These are phyloP conservation scores for Neoaliturus tenellus DNA, from an alignment of 2,888 invertebrate genomes.

Conservation along the genomic window DNA sequence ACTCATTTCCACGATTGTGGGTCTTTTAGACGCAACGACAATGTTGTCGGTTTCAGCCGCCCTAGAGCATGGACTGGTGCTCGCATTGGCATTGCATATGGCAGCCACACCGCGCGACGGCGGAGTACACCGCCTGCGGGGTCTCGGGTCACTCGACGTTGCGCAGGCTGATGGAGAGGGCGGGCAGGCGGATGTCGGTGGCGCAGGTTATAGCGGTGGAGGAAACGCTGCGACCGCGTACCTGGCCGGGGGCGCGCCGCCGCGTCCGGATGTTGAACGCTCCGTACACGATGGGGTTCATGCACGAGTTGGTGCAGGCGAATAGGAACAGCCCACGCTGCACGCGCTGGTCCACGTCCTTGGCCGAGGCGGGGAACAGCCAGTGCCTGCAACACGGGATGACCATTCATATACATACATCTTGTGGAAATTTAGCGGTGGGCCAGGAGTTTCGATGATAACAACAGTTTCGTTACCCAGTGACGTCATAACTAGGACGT, in stretches of 20 bases:
- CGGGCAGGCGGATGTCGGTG: conserved; percentile 63
- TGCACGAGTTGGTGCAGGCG: conserved; percentile 97
- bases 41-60: no score
- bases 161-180: conserved; percentile 60
- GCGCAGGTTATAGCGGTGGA: conserved; percentile 64
- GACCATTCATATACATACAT: no score
- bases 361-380: conserved; percentile 84
- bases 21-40: no score
- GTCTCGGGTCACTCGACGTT: conserved; percentile 60
- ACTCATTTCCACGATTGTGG: no score
- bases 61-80: conserved; percentile 13
- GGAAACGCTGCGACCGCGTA: conserved; percentile 71
- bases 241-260: conserved; percentile 69
- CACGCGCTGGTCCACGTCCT: conserved; percentile 83
- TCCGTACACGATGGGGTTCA: conserved; percentile 87
- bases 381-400: conserved; percentile 83
- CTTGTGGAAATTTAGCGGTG: no score
- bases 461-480: no score
- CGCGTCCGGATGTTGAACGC: conserved; percentile 83
- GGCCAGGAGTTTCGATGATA: no score
- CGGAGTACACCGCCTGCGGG: conserved; percentile 8
- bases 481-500: no score
- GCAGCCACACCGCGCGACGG: conserved; percentile 16
- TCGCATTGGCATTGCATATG: not conserved
- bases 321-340: conserved; percentile 94